Conservation (phyloP, 2,113 vertebrate genomes). For the Gulo gulo region DNA sequence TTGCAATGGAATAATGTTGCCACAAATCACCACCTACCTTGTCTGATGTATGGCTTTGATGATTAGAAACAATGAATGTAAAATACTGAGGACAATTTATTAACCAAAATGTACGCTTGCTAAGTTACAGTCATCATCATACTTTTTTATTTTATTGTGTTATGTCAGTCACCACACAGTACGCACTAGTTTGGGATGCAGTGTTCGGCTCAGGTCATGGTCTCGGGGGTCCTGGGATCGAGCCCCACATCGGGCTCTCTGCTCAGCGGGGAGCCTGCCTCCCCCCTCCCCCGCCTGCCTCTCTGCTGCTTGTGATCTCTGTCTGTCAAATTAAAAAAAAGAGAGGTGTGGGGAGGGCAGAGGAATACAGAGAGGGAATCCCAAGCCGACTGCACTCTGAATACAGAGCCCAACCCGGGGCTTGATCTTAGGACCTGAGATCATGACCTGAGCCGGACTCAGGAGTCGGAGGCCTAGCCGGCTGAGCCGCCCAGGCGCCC, state of each 20-base stretch:
- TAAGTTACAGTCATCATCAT: neutral
- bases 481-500: too few relatives aligned
- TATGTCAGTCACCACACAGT: too few relatives aligned
- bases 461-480: neutral
- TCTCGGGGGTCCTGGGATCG: too few relatives aligned
- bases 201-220: too few relatives aligned
- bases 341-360: too few relatives aligned
- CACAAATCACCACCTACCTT: neutral
- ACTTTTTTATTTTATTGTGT: neutral
- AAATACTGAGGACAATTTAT: neutral
- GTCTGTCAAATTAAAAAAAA: too few relatives aligned
- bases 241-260: too few relatives aligned
- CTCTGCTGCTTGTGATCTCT: too few relatives aligned
- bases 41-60: neutral
- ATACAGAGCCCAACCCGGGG: neutral
- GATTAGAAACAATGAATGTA: too few relatives aligned
- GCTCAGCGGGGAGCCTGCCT: too few relatives aligned
- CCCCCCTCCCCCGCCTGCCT: too few relatives aligned
- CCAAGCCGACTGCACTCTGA: neutral
- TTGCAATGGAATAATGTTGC: neutral
- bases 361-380: neutral
- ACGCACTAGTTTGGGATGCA: too few relatives aligned
- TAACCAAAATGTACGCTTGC: neutral
- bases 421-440: neutral
- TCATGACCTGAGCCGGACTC: neutral